Evolutionary conservation across 1,140 invertebrate species (phyloP).

Genomic region (Kradibia gibbosae): DNA sequence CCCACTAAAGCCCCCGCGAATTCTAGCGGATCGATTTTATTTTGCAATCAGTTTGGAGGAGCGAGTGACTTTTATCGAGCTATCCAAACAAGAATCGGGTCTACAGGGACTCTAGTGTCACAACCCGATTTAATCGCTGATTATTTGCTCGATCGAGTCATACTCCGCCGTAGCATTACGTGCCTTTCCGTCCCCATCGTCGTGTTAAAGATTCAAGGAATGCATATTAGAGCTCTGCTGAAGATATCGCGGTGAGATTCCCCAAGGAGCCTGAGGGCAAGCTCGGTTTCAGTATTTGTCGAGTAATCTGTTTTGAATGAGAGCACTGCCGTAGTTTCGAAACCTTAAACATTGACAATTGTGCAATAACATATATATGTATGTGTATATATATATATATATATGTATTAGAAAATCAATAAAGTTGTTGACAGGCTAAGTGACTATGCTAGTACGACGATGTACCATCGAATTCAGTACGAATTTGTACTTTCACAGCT

Average conservation of each 20-base stretch:
- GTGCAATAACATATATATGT: background rate
- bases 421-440: too few species aligned
- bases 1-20: too few species aligned
- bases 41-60: background rate
- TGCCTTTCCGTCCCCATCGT: background rate
- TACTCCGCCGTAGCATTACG: background rate
- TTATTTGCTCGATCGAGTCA: slow-evolving; percentile 25
- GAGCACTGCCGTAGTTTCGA: background rate
- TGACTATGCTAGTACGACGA: too few species aligned
- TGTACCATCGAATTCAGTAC: too few species aligned
- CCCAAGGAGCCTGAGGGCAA: background rate
- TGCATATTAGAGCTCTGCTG: background rate
- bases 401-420: too few species aligned
- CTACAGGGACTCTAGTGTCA: too few species aligned
- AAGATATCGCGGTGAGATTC: background rate
- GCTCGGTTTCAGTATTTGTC: background rate
- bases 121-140: slow-evolving; percentile 10
- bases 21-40: background rate
- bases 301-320: background rate
- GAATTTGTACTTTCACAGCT: too few species aligned
- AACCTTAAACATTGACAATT: too few species aligned
- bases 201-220: background rate
- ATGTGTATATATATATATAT: too few species aligned
- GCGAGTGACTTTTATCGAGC: background rate
- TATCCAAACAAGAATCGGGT: slow-evolving; percentile 1